Conservation (phyloP, 2,888 invertebrate species). For the Nebria salina region DNA sequence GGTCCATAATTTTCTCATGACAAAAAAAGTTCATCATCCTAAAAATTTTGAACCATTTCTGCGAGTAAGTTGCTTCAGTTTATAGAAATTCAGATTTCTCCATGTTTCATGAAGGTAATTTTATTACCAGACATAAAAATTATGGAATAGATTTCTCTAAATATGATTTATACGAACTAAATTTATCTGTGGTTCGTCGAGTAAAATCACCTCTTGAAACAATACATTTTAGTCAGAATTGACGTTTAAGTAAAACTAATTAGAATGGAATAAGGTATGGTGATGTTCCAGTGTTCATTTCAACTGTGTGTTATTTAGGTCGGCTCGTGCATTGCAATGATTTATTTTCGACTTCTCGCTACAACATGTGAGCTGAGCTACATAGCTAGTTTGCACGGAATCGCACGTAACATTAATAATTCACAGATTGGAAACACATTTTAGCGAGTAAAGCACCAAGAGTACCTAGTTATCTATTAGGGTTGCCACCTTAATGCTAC, state of each 20-base stretch:
- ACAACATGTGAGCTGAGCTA: neutral
- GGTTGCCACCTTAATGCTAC: neutral
- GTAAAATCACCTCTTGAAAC: no score
- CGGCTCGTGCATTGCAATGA: neutral
- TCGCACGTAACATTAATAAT: slow-evolving; percentile 1
- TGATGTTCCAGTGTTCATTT: neutral
- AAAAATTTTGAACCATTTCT: no score
- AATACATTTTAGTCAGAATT: no score
- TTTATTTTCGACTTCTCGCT: neutral
- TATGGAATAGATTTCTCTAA: no score
- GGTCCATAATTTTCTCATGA: no score
- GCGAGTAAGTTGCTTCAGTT: no score
- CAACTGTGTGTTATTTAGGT: neutral
- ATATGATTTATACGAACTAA: no score
- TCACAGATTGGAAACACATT: neutral
- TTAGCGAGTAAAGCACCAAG: neutral
- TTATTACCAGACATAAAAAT: no score
- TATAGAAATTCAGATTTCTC: no score
- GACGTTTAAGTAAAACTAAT: neutral
- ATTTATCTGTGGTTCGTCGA: no score
- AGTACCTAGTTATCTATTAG: neutral
- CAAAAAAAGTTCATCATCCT: no score
- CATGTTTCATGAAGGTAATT: no score
- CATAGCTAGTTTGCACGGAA: neutral
- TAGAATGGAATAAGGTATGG: neutral